Conservation (phyloP, 1,140 invertebrate species). For the Mylabris phalerata region DNA sequence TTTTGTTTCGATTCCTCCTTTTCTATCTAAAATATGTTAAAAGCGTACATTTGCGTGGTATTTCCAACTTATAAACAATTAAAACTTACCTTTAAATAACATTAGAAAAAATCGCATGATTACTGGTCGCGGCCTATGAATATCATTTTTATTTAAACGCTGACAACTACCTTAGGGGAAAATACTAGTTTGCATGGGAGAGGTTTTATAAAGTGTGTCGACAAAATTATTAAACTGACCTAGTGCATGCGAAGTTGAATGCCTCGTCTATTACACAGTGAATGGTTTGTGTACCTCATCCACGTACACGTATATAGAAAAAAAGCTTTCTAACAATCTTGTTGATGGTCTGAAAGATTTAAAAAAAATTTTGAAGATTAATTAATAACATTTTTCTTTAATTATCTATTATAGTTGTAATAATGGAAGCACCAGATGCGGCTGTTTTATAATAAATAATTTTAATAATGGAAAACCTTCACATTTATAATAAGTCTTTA, state of each 20-base stretch:
- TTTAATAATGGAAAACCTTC: no score
- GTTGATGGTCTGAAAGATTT: conserved; percentile 5
- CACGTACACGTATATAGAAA: no score
- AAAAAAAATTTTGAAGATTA: background rate
- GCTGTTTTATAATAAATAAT: no score
- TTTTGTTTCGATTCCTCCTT: no score
- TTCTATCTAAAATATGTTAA: no score
- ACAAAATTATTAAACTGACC: conserved; percentile 16
- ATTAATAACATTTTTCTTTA: conserved; percentile 7
- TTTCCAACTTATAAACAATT: background rate
- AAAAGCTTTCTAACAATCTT: conserved; percentile 4
- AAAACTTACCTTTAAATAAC: conserved; percentile 1
- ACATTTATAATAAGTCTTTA: no score
- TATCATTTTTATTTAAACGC: conserved; percentile 10
- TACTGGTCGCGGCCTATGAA: conserved; percentile 5
- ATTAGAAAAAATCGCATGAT: conserved; percentile 5
- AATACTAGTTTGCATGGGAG: conserved; percentile 12
- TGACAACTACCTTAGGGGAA: conserved; percentile 12
- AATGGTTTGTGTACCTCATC: background rate
- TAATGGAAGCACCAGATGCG: no score
- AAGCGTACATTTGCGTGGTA: no score
- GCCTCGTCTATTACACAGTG: conserved; percentile 12
- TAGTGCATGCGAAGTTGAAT: conserved; percentile 16
- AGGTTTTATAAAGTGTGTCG: conserved; percentile 13
- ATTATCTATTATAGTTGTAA: background rate